Evolutionary conservation across 2,888 invertebrate genomes (phyloP).

Genomic region (Dioctria rufipes): DNA sequence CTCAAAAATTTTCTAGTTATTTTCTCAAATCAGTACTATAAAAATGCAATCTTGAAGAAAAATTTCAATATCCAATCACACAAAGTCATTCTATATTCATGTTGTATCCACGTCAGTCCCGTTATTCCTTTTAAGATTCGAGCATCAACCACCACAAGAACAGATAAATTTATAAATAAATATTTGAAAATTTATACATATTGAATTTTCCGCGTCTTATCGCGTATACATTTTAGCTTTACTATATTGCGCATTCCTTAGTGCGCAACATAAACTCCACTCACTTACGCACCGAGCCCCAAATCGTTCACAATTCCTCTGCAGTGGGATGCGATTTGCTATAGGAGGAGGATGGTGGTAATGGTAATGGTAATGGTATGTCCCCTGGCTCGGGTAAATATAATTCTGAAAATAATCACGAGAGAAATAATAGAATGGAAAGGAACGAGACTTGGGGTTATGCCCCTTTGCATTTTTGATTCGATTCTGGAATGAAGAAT

Average conservation of each 20-base stretch:
- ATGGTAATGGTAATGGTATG: not conserved
- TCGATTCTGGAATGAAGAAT: not conserved
- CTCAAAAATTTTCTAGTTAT: too few species aligned
- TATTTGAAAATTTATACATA: conserved; percentile 30
- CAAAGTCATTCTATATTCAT: too few species aligned
- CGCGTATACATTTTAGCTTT: conserved; percentile 36
- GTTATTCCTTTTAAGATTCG: too few species aligned
- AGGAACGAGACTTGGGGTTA: not conserved
- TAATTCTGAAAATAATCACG: conserved; percentile 12
- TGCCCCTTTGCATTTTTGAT: not conserved
- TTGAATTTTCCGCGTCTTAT: conserved; percentile 39
- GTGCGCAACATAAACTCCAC: not conserved
- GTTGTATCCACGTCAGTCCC: too few species aligned
- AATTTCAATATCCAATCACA: too few species aligned
- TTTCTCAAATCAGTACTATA: too few species aligned
- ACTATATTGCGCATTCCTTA: conserved; percentile 7
- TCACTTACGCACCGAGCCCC: conserved; percentile 13
- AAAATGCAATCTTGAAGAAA: too few species aligned
- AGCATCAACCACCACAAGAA: not conserved
- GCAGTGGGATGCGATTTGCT: not conserved
- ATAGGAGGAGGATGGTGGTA: too few species aligned
- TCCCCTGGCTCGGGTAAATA: conserved; percentile 22
- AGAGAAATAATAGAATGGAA: not conserved
- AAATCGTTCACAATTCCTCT: not conserved
- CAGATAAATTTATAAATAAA: conserved; percentile 45